These are phyloP conservation scores for Orthosia gracilis DNA, from an alignment of 2,888 invertebrate genomes.

Conservation along the genomic window DNA sequence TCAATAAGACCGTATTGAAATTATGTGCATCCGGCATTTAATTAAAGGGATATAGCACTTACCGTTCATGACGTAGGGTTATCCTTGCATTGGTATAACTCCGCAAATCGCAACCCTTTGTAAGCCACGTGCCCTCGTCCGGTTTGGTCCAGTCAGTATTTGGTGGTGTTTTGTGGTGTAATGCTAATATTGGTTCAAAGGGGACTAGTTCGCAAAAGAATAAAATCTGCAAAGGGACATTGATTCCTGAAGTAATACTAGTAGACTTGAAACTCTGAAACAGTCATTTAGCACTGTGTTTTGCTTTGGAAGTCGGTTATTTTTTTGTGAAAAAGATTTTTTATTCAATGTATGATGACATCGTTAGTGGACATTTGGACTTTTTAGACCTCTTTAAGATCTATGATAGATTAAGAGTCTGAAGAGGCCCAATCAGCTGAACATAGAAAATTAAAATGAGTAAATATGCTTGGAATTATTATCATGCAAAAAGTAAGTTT, in stretches of 20 bases:
- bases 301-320: no score
- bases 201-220: conserved; percentile 1
- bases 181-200: conserved; percentile 11
- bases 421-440: not conserved
- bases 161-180: conserved; percentile 19
- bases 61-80: not conserved
- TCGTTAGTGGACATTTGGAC: no score
- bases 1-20: no score
- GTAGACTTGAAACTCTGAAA: no score
- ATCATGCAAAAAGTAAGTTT: not conserved
- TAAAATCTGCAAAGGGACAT: not conserved
- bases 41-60: not conserved
- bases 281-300: no score
- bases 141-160: not conserved
- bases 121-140: conserved; percentile 21
- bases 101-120: conserved; percentile 4
- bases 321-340: no score
- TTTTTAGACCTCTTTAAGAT: no score
- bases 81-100: conserved; percentile 12
- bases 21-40: not conserved
- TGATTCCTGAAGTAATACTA: not conserved
- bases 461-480: not conserved
- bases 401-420: not conserved
- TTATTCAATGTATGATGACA: no score
- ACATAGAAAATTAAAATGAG: not conserved